Evolutionary conservation across 2,888 invertebrate genomes (phyloP).

Genomic region (Scrobipalpa costella): DNA sequence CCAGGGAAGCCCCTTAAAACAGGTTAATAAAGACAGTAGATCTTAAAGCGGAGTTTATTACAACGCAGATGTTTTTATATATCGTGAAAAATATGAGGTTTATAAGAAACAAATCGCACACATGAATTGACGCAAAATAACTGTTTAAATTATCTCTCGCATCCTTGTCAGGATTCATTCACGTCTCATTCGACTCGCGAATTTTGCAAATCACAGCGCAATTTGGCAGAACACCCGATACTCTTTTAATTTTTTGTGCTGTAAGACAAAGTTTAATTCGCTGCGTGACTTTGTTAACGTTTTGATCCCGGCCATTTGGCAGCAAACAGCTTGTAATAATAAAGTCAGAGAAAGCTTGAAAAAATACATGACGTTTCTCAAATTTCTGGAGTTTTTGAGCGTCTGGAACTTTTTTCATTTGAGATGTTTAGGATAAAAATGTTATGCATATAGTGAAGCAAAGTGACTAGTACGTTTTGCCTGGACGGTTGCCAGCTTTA

Average conservation of each 20-base stretch:
- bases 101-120: too few species aligned
- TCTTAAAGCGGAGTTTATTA: too few species aligned
- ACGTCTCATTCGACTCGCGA: neutral
- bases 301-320: conserved; percentile 22
- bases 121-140: neutral
- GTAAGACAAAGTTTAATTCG: conserved; percentile 14
- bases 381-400: neutral
- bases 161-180: conserved; percentile 11
- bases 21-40: too few species aligned
- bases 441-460: conserved; percentile 11
- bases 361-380: neutral
- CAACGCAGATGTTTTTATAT: too few species aligned
- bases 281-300: conserved; percentile 9
- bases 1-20: too few species aligned
- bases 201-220: conserved; percentile 11
- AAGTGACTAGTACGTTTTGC: conserved; percentile 9
- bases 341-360: neutral
- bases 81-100: too few species aligned
- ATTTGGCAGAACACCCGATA: conserved; percentile 16
- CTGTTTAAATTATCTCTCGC: neutral
- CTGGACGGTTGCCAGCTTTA: conserved; percentile 26
- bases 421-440: neutral
- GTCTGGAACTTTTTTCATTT: conserved; percentile 4
- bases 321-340: conserved; percentile 2
- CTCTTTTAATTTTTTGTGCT: conserved; percentile 21